phyloP scores from a whole-genome alignment of 1,140 invertebrate genomes.

The Drosophila melanica region DNA sequence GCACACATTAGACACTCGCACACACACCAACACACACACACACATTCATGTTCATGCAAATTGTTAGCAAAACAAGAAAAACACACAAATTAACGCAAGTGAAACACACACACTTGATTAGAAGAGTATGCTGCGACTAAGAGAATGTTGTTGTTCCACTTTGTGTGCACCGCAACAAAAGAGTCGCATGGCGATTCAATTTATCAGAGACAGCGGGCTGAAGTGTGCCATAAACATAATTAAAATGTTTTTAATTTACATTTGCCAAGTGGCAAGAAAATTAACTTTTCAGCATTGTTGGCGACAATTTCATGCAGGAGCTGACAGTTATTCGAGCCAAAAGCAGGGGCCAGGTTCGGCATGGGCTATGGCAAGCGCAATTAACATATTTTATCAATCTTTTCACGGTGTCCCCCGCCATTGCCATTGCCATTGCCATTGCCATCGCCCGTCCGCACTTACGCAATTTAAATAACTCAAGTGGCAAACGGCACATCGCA shows the following conservation, averaged over 20 bases:
- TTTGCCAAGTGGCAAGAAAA: slow-evolving; percentile 61
- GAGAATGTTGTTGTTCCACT: not conserved
- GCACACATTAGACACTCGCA: too few species aligned
- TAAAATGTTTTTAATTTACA: slow-evolving; percentile 73
- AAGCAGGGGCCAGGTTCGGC: not conserved
- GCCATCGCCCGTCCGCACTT: slow-evolving; percentile 50
- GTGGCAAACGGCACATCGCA: slow-evolving; percentile 71
- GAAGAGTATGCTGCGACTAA: slow-evolving; percentile 1
- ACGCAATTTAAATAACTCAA: slow-evolving; percentile 83
- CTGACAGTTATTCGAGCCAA: slow-evolving; percentile 7
- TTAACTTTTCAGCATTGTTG: slow-evolving; percentile 80
- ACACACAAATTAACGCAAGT: not conserved
- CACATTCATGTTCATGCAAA: too few species aligned
- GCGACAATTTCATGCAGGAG: slow-evolving; percentile 70
- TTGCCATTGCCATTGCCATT: not conserved
- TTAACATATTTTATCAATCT: slow-evolving; percentile 83
- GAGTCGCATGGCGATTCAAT: slow-evolving; percentile 7
- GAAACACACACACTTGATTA: not conserved
- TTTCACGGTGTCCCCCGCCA: slow-evolving; percentile 46
- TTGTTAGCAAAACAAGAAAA: not conserved
- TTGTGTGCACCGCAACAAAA: slow-evolving; percentile 3
- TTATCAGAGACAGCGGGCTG: slow-evolving; percentile 13
- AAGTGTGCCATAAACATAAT: slow-evolving; percentile 73
- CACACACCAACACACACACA: too few species aligned
- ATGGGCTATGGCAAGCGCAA: slow-evolving; percentile 61